phyloP scores from a whole-genome alignment of 1,140 invertebrate species.

The Magallana angulata region DNA sequence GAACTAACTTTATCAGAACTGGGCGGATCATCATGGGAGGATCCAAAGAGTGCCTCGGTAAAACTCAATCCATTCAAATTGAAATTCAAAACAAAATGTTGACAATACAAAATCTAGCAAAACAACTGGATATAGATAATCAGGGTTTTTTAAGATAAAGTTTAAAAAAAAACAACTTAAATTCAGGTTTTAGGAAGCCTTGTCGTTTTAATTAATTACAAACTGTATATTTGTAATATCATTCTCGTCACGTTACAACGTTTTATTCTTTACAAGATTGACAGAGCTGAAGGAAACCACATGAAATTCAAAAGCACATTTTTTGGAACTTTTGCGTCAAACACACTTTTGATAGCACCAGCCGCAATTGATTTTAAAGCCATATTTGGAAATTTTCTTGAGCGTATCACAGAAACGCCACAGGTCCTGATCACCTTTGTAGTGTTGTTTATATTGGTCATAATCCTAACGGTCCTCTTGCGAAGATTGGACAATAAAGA shows the following conservation, averaged over 20 bases:
- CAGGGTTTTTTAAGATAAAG: too few species aligned
- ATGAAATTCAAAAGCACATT: slow-evolving; percentile 52
- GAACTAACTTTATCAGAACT: neutral
- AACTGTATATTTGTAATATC: too few species aligned
- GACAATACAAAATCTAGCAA: too few species aligned
- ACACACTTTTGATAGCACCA: slow-evolving; percentile 48
- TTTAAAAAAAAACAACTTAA: too few species aligned
- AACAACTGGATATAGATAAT: too few species aligned
- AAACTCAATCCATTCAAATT: neutral
- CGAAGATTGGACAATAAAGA: slow-evolving; percentile 42
- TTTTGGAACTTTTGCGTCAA: slow-evolving; percentile 55
- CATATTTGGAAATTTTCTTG: slow-evolving; percentile 50
- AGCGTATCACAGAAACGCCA: slow-evolving; percentile 37
- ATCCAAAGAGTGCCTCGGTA: neutral
- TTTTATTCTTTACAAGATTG: neutral
- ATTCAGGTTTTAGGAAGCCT: too few species aligned
- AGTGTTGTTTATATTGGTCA: slow-evolving; percentile 27
- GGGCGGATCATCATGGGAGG: neutral
- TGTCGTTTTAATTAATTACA: too few species aligned
- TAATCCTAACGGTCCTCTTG: slow-evolving; percentile 28
- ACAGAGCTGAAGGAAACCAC: neutral
- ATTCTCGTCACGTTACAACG: too few species aligned
- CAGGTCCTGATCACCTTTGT: slow-evolving; percentile 40
- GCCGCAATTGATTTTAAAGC: slow-evolving; percentile 43
- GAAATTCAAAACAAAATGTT: too few species aligned